phyloP scores from a whole-genome alignment of 2,888 invertebrate species.

The Phoenoteleia sp. region DNA sequence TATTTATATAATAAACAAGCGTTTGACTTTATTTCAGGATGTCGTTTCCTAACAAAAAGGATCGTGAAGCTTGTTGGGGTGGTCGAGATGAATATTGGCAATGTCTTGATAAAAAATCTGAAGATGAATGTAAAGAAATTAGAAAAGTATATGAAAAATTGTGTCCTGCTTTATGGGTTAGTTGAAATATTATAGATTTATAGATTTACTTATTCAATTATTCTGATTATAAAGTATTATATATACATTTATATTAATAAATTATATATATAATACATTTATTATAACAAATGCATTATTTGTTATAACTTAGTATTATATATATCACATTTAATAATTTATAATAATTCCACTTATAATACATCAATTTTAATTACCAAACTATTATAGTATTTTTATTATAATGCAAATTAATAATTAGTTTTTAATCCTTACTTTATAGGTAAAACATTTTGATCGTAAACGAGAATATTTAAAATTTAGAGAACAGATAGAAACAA shows the following conservation, averaged over 20 bases:
- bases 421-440: constrained; percentile 75
- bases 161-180: constrained; percentile 94
- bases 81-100: constrained; percentile 96
- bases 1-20: no score
- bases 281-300: no score
- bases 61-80: constrained; percentile 94
- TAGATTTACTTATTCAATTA: constrained; percentile 6
- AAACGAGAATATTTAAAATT: constrained; percentile 95
- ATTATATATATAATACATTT: no score
- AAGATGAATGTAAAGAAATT: constrained; percentile 91
- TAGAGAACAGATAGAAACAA: constrained; percentile 94
- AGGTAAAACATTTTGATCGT: constrained; percentile 96
- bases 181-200: constrained; percentile 76
- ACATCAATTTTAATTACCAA: no score
- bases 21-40: constrained; percentile 86
- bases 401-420: no score
- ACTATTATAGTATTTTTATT: no score
- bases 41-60: constrained; percentile 94
- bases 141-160: constrained; percentile 92
- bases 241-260: not conserved
- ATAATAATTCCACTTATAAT: no score
- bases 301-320: no score
- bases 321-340: no score
- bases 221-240: constrained; percentile 21
- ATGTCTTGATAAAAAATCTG: constrained; percentile 92